phyloP scores from a whole-genome alignment of 1,140 invertebrate species.

The Eumeta japonica region DNA sequence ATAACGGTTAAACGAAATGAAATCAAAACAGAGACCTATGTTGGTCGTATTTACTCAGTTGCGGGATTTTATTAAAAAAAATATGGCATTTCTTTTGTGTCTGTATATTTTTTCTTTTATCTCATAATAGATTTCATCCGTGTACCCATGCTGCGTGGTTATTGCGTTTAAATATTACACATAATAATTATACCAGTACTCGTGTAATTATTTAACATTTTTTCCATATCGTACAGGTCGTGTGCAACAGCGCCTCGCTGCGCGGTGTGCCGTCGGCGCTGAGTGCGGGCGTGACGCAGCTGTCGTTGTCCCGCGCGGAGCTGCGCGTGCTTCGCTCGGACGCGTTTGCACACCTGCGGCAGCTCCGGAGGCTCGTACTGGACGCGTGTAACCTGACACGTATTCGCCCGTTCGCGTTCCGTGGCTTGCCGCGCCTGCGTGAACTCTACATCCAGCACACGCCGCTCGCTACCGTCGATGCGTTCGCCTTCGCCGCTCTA shows the following conservation, averaged over 20 bases:
- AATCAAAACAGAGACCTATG: no score
- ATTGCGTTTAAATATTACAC: no score
- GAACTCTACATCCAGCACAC: slow-evolving; percentile 82
- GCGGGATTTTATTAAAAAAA: no score
- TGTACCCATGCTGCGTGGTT: no score
- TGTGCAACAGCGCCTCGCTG: slow-evolving; percentile 80
- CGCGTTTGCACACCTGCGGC: slow-evolving; percentile 71
- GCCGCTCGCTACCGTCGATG: slow-evolving; percentile 70
- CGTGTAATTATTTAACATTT: no score
- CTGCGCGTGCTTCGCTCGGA: slow-evolving; percentile 75
- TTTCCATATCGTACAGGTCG: no score
- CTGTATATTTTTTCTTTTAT: no score
- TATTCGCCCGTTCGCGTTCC: slow-evolving; percentile 80
- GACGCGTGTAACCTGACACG: slow-evolving; percentile 78
- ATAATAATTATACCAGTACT: no score
- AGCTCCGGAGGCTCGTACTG: slow-evolving; percentile 70
- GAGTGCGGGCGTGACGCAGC: slow-evolving; percentile 72
- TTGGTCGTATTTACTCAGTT: no score
- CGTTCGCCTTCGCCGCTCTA: slow-evolving; percentile 77
- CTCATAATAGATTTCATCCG: no score
- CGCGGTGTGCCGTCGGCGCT: slow-evolving; percentile 73
- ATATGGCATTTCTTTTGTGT: no score
- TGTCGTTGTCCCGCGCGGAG: slow-evolving; percentile 79
- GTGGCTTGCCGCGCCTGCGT: slow-evolving; percentile 70
- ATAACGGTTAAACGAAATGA: no score